A percentile compares a stretch with the other conserved stretches of the same genome.
Evolutionary conservation across 2,888 invertebrate genomes (phyloP).

Genomic region (Arrhopalites spinosus): DNA sequence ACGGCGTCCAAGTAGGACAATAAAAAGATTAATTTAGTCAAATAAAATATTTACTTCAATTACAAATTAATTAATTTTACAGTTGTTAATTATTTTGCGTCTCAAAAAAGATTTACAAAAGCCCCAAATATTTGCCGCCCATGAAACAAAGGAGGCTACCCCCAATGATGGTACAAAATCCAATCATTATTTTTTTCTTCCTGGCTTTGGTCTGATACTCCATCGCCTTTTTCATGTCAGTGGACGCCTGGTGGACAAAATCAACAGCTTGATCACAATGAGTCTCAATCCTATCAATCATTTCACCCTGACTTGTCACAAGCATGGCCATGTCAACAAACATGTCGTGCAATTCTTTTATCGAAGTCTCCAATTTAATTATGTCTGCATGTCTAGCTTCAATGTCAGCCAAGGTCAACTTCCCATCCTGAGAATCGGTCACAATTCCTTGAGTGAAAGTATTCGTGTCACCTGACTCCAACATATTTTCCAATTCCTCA

Average conservation of each 20-base stretch:
- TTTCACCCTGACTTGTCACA: background rate
- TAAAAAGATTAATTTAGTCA: too few relatives aligned
- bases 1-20: too few relatives aligned
- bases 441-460: slow-evolving; percentile 89
- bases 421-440: background rate
- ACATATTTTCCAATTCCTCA: slow-evolving; percentile 97
- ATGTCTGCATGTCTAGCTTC: background rate
- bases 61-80: too few relatives aligned
- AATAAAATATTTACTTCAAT: too few relatives aligned
- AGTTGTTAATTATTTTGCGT: too few relatives aligned
- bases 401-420: background rate
- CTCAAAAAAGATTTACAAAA: too few relatives aligned
- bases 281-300: background rate
- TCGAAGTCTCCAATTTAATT: background rate
- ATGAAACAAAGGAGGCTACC: too few relatives aligned
- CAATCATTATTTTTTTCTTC: background rate
- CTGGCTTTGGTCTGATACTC: background rate
- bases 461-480: slow-evolving; percentile 86
- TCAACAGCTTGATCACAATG: background rate
- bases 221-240: background rate
- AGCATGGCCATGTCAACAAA: background rate
- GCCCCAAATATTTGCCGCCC: too few relatives aligned
- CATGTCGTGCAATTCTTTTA: background rate
- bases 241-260: background rate
- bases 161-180: background rate